Evolutionary conservation across 2,113 vertebrate species (phyloP).

Genomic region (Passerina amoena): DNA sequence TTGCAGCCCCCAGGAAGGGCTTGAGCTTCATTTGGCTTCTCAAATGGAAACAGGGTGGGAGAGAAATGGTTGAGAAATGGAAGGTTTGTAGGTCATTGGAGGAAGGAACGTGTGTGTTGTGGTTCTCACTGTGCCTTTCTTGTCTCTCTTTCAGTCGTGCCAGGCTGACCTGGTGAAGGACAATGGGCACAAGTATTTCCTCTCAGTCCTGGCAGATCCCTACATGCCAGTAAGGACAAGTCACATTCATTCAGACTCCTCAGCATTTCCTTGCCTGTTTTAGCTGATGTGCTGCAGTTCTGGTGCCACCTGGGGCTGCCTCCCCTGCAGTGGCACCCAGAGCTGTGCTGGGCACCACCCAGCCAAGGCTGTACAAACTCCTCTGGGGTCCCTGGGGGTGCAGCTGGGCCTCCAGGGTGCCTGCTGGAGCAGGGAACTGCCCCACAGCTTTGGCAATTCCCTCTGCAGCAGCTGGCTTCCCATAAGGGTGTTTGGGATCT

Average conservation of each 20-base stretch:
- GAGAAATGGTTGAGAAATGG: neutral
- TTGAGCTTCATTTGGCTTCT: neutral
- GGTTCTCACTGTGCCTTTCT: neutral
- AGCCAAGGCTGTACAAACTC: rapidly evolving
- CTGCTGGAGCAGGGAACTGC: neutral
- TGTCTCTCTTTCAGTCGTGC: slow-evolving; percentile 84
- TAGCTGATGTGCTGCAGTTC: neutral
- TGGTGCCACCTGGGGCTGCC: neutral
- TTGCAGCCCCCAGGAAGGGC: neutral
- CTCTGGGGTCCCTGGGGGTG: rapidly evolving
- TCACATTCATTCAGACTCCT: neutral
- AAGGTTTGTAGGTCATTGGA: neutral
- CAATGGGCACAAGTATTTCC: slow-evolving; percentile 98
- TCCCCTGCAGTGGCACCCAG: neutral
- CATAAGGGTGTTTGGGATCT: neutral
- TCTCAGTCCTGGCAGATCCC: slow-evolving; percentile 94
- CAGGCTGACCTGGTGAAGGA: slow-evolving; percentile 98
- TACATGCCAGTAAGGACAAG: slow-evolving; percentile 94
- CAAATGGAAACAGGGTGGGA: neutral
- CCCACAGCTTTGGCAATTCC: neutral
- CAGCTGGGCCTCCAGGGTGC: neutral
- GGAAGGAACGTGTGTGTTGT: neutral
- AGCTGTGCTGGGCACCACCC: neutral
- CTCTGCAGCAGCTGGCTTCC: neutral
- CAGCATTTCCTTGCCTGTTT: neutral